Evolutionary conservation across 2,888 invertebrate species (phyloP), one percentile per base, ranked within the genome.

Genomic region (Leucoptera coffeella): DNA sequence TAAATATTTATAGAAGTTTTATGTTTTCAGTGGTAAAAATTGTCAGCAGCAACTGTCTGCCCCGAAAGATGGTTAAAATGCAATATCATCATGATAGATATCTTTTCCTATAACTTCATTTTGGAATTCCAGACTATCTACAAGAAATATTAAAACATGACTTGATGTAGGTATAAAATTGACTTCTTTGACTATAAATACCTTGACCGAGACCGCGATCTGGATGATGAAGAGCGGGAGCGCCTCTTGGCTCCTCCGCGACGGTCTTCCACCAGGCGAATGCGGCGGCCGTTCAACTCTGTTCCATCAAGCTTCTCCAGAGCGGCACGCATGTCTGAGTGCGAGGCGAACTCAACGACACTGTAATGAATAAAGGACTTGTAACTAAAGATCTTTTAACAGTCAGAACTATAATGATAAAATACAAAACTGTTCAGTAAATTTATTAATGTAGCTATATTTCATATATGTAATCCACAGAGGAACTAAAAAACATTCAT

Each of bases 241-340:
- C 85, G 79, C 31, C 72, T 61, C 0, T 69, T 58, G 15, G 67
- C 60, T 26, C 78, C 64, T 9, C 17, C 17, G 30, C 82, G 79
- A 29, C 85, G 78, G 47, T 96, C 95, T 59, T 97, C 96, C 28
- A 94, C 78, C 38, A 99, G 73, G 28, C 84, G 83, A 37, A 99
- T 87, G 31, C 90, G 82, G 13, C 97, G 82, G 1, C 99, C 99
- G 64, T 94, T 96, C 41, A 99, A 69, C 50, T 99, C 97, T 1
- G 94, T 92, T 43, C 91, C 92, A 54, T 99, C 95, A 41, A 96
- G 69, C 56, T 96, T 96, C 47, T 96, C 95, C 41, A 99, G 80
- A 2, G 97, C 97, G 32, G 89, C 92, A 57, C 92, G 91, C 86
- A 99, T 83, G 59, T 97, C 99, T 4, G 89, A 85, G 50, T 86